A percentile compares a stretch with the other conserved stretches of the same genome.
These are phyloP conservation scores for Circaetus cinerascens DNA, from an alignment of 2,113 vertebrate species.

Conservation along the genomic window DNA sequence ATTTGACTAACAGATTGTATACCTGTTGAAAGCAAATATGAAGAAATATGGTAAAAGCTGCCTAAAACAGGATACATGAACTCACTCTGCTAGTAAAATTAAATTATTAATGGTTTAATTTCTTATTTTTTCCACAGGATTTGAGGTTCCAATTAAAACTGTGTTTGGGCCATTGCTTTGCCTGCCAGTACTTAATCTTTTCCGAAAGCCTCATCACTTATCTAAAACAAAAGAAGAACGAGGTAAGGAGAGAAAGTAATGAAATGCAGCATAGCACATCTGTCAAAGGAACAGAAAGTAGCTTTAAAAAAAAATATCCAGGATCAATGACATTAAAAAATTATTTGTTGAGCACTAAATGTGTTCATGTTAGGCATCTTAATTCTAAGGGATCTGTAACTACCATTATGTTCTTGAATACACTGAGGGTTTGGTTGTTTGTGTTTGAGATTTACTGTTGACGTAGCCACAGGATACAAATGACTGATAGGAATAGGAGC, in stretches of 20 bases:
- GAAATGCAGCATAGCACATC: constrained; percentile 74
- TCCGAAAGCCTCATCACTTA: constrained; percentile 72
- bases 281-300: constrained; percentile 65
- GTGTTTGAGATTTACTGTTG: background rate
- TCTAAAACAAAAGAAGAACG: constrained; percentile 73
- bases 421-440: background rate
- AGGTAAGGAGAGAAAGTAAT: constrained; percentile 75
- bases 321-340: constrained; percentile 72
- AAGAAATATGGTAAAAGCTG: background rate
- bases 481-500: constrained; percentile 5
- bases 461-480: background rate
- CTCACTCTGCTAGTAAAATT: constrained; percentile 15
- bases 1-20: background rate
- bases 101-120: constrained; percentile 75
- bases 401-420: background rate
- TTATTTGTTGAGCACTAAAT: constrained; percentile 56
- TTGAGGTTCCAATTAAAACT: constrained; percentile 75
- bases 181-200: constrained; percentile 73
- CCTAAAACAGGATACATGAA: background rate
- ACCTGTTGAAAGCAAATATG: background rate
- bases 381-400: constrained; percentile 36
- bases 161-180: constrained; percentile 72
- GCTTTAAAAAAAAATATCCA: constrained; percentile 59
- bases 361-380: constrained; percentile 47
- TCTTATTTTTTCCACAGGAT: constrained; percentile 68